Base-by-base conservation (phyloP, 2,888 invertebrate species). In the Ectobius pallidus region DNA sequence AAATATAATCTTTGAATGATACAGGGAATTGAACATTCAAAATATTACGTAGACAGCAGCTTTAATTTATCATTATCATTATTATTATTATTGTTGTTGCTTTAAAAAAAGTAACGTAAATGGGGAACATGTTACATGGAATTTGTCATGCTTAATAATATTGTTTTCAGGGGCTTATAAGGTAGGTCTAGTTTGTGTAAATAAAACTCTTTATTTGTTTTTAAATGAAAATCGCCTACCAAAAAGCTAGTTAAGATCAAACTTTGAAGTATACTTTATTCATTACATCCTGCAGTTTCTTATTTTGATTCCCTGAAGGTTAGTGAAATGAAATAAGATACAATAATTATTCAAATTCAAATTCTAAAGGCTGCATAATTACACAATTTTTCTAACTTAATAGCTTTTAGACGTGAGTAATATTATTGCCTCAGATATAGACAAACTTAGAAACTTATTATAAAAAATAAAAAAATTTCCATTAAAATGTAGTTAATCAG, bases 131-230 rank as follows among this genome's bases (percentile, higher is more conserved):
- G 18, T 9, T 49, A 49, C 18, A n/a, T 9, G 49, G 49, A 49
- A 14, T 49, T 49, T 49, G 49, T 49, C 49, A 9, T 49, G n/a
- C n/a, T 49, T 49, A 49, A 49, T 49, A 49, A n/a, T n/a, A n/a
- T n/a, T 49, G 14, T 49, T 49, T 49, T 49, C 14, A 49, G 49
- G n/a, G n/a, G n/a, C n/a, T 49, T n/a, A n/a, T 14, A 9, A n/a
- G 7, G 49, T 49, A 49, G n/a, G n/a, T 6, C 4, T n/a, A 49
- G n/a, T 14, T n/a, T n/a, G 6, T 14, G 6, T 49, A 49, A 49
- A n/a, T n/a, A 49, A 49, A 14, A 14, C 7, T n/a, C 7, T n/a
- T 49, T 49, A n/a, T 49, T 7, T n/a, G 4, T 49, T 18, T 49
- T 49, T 49, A n/a, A 14, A n/a, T n/a, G 14, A 18, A 49, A 49